Percentiles rank a stretch among this genome's conserved stretches.
Evolutionary conservation across 2,113 vertebrate species (phyloP).

Genomic region (Beaufortia kweichowensis): DNA sequence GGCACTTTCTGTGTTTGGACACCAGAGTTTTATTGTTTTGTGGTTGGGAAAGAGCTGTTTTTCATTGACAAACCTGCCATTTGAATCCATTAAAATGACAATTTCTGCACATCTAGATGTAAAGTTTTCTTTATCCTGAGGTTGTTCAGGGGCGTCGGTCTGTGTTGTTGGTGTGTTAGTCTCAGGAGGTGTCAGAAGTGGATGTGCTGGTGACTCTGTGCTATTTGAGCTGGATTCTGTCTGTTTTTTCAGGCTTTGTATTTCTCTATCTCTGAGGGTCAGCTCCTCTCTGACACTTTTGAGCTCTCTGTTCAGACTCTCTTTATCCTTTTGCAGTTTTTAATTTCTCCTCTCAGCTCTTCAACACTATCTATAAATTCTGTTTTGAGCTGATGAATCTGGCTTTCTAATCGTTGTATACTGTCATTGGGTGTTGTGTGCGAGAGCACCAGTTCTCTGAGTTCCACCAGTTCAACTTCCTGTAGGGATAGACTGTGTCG

Average conservation of each 20-base stretch:
- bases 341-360: background rate
- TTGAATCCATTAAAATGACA: constrained; percentile 15
- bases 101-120: background rate
- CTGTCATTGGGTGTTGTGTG: background rate
- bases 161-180: background rate
- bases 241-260: background rate
- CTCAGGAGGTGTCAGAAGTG: background rate
- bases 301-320: background rate
- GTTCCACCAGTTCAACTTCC: background rate
- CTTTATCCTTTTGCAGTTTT: background rate
- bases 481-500: background rate
- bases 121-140: background rate
- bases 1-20: background rate
- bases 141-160: background rate
- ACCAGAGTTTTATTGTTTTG: constrained; percentile 4
- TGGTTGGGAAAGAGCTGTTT: constrained; percentile 15
- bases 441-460: background rate
- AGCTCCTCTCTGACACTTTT: background rate
- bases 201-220: background rate
- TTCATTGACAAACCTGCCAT: constrained; percentile 5
- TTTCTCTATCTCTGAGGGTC: background rate
- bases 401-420: background rate
- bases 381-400: background rate
- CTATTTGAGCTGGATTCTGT: background rate
- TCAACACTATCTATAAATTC: background rate